Conservation (phyloP, 2,888 invertebrate genomes). For the Calameuta pallipes region DNA sequence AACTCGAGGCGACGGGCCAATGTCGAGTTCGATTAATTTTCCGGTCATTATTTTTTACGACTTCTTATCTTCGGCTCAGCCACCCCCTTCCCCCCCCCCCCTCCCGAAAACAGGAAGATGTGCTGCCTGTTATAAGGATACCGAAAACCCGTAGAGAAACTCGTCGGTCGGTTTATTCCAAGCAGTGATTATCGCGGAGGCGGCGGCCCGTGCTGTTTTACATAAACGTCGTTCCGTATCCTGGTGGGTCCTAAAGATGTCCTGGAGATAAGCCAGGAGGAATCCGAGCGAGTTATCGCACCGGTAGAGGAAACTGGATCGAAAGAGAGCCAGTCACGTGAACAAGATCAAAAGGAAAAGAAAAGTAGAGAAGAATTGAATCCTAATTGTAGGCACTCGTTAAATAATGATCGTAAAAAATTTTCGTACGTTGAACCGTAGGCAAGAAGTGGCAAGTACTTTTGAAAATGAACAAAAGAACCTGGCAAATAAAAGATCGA, state of each 20-base stretch:
- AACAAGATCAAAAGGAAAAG: not conserved
- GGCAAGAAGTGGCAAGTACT: not conserved
- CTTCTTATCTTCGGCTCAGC: slow-evolving; percentile 53
- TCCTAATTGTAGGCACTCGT: not conserved
- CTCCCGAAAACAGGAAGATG: slow-evolving; percentile 19
- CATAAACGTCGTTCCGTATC: slow-evolving; percentile 58
- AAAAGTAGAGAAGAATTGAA: not conserved
- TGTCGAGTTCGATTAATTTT: slow-evolving; percentile 64
- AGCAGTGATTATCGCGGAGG: slow-evolving; percentile 19
- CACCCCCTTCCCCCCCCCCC: slow-evolving; percentile 19
- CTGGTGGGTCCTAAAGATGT: slow-evolving; percentile 55
- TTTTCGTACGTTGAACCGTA: not conserved
- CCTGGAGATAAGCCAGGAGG: slow-evolving; percentile 45
- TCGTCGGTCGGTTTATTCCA: slow-evolving; percentile 25
- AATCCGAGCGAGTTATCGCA: slow-evolving; percentile 22
- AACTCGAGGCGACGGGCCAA: slow-evolving; percentile 57
- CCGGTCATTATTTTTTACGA: slow-evolving; percentile 65
- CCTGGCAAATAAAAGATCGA: not conserved
- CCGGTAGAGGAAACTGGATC: not conserved
- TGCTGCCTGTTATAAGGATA: slow-evolving; percentile 13
- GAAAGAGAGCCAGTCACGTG: not conserved
- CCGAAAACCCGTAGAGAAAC: slow-evolving; percentile 17
- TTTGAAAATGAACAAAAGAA: not conserved
- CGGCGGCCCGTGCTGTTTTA: slow-evolving; percentile 36
- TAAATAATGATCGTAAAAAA: not conserved